A percentile compares a stretch with the other conserved stretches of the same genome.
Conservation (phyloP, 2,797 vertebrate species). For the Eutrigla gurnardus region DNA sequence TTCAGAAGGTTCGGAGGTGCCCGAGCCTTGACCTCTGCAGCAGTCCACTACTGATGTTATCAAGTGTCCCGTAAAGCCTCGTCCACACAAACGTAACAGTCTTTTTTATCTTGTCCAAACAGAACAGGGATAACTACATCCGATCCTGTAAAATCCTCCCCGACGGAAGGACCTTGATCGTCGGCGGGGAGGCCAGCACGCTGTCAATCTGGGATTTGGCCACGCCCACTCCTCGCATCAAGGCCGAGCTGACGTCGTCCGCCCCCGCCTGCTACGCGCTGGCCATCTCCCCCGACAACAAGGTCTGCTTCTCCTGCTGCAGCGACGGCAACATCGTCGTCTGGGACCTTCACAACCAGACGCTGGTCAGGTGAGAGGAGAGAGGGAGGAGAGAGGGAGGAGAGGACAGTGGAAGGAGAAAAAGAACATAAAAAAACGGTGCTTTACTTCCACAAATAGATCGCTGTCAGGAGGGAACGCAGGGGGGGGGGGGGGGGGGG, state of each 20-base stretch:
- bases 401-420: not conserved
- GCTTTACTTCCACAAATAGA: conserved; percentile 32
- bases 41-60: not conserved
- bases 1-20: too few species aligned
- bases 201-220: conserved; percentile 83
- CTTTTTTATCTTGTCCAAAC: conserved; percentile 37
- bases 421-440: not conserved
- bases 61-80: conserved; percentile 7
- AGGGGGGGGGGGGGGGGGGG: not conserved
- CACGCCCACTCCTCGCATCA: conserved; percentile 82
- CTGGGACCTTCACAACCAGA: conserved; percentile 84
- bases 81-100: not conserved
- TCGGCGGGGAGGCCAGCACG: conserved; percentile 82
- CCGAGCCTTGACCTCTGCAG: not conserved
- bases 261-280: conserved; percentile 83
- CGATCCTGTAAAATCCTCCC: conserved; percentile 83
- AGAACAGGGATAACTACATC: conserved; percentile 85
- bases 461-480: not conserved
- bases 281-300: conserved; percentile 84
- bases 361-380: conserved; percentile 74
- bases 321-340: conserved; percentile 87
- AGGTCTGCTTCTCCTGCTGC: conserved; percentile 93
- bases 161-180: conserved; percentile 80
- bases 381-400: not conserved
- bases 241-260: conserved; percentile 81